Conservation (phyloP, 2,797 vertebrate genomes). For the Gobio occitaniae region DNA sequence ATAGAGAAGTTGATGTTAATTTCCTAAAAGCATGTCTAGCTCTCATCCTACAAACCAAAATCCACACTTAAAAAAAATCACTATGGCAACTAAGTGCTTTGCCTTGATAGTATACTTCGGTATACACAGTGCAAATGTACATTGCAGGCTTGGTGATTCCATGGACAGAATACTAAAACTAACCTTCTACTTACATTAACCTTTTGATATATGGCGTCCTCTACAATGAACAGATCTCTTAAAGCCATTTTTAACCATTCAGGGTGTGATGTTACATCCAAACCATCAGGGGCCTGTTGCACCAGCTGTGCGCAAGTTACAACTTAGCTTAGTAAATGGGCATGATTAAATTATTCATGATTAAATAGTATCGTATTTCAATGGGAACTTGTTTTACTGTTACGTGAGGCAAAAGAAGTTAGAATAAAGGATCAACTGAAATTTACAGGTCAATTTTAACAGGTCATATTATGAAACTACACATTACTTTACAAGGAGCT, state of each 20-base stretch:
- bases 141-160: not conserved
- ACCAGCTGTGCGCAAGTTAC: not conserved
- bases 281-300: not conserved
- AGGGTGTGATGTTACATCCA: not conserved
- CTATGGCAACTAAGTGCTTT: constrained; percentile 66
- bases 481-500: too few species aligned
- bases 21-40: constrained; percentile 62
- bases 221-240: not conserved
- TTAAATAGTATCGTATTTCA: too few species aligned
- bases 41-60: constrained; percentile 35
- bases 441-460: too few species aligned
- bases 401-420: too few species aligned
- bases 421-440: too few species aligned
- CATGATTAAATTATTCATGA: too few species aligned
- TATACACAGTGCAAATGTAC: not conserved
- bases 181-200: not conserved
- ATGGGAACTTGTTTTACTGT: too few species aligned
- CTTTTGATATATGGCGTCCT: not conserved
- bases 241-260: not conserved
- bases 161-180: not conserved
- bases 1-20: constrained; percentile 64
- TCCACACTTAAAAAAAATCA: constrained; percentile 47
- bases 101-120: not conserved
- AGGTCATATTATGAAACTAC: too few species aligned
- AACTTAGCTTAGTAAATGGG: too few species aligned